Evolutionary conservation across 2,888 invertebrate genomes (phyloP).

Genomic region (Apantesis nais): DNA sequence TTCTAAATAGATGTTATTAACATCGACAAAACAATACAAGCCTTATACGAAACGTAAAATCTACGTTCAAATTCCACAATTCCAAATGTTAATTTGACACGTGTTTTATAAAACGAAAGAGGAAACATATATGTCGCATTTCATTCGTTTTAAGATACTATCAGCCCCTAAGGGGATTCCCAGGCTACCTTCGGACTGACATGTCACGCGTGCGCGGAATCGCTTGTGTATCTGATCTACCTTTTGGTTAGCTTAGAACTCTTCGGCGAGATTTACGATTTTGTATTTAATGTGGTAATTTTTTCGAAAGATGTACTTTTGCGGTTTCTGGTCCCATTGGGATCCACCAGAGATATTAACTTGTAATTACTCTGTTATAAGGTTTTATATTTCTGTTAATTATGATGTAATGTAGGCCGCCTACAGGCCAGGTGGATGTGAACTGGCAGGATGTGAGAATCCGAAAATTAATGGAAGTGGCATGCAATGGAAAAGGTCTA

Average conservation of each 20-base stretch:
- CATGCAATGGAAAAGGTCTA: too few species aligned
- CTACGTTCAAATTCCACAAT: neutral
- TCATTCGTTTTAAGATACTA: constrained; percentile 32
- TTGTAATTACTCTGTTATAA: neutral
- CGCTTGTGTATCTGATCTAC: constrained; percentile 17
- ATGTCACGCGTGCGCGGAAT: constrained; percentile 33
- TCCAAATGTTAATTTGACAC: constrained; percentile 18
- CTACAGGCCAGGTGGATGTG: too few species aligned
- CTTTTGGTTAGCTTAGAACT: constrained; percentile 11
- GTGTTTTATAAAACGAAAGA: constrained; percentile 13
- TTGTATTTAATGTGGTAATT: constrained; percentile 14
- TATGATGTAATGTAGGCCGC: neutral
- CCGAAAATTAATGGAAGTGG: too few species aligned
- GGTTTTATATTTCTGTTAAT: neutral
- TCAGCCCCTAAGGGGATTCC: constrained; percentile 36
- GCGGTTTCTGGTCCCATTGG: neutral
- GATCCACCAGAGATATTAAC: neutral
- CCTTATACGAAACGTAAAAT: neutral
- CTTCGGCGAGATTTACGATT: constrained; percentile 15
- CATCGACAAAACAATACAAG: neutral
- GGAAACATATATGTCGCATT: constrained; percentile 15
- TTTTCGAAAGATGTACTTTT: constrained; percentile 14
- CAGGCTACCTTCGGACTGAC: constrained; percentile 31
- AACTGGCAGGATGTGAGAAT: too few species aligned
- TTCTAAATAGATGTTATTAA: neutral